Evolutionary conservation across 2,888 invertebrate species (phyloP), one percentile per base, ranked within the genome.

Genomic region (Ectropis crepuscularia): DNA sequence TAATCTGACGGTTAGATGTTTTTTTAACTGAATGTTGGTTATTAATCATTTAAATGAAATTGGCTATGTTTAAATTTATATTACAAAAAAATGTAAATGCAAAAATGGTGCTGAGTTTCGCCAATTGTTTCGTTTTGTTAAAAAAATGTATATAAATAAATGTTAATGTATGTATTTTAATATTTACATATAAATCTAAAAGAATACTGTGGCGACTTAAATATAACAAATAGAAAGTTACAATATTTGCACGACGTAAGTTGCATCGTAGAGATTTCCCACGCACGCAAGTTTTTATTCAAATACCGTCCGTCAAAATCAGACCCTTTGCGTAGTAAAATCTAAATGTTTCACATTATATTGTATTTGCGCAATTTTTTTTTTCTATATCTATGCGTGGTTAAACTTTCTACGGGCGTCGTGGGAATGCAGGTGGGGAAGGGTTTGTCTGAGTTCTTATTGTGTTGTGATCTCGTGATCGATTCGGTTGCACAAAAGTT

Each of bases 391-490:
- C 70, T 59, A 79, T 80, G 74, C 79, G 78, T 80, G 75, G 80
- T 77, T 81, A 80, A 79, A 90, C 92, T 92, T 92, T 92, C 92
- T 90, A 88, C 76, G 67, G 70, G 54, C 74, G 85, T 83, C 92
- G 92, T 92, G 92, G 92, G 92, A 91, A 92, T 85, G 92, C 92
- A 92, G 90, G 92, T 92, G 92, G 79, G 86, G 89, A 91, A 90
- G 91, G 91, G 92, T 90, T 90, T 73, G 73, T 65, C 67, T 73
- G 74, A 69, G 68, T 73, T 28, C 78, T 83, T 86, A 87, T 88
- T 89, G 86, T 81, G 69, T 73, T 73, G 70, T 79, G 75, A 75
- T 65, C 64, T 53, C 8, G 39, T 55, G 74, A 76, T 79, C 82
- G 78, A 78, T 81, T 75, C 82, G 78, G 87, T 92, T 91, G 92